Evolutionary conservation across 2,113 vertebrate species (phyloP), one percentile per base, ranked within the genome.

Genomic region (Promerops cafer): DNA sequence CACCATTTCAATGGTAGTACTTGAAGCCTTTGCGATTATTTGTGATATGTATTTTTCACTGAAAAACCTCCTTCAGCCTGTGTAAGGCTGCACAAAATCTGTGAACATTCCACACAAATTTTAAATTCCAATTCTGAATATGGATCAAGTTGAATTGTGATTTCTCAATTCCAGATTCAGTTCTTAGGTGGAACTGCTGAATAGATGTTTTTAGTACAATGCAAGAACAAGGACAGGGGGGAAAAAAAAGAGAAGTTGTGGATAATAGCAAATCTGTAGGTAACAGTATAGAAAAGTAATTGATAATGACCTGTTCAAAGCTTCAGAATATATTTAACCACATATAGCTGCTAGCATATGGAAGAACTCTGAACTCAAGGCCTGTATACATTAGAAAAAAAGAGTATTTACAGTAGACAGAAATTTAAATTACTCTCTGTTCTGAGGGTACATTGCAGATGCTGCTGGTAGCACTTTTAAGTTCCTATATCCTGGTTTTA

Each of bases 31-130:
- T 47, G 17, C 52, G 21, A 31, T 52, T 83, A 35, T 35, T 76
- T 42, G 12, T 16, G 42, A 22, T 45, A 22, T 0, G 0, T 53
- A 27, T 20, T 90, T 83, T 84, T 64, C 11, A 31, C 14, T 74
- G 33, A 9, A 44, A 59, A 76, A 6, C 7, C 10, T 35, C 15
- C 7, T 69, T n/a, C 11, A 53, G 31, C 19, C 12, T 63, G 0
- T 37, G 10, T 50, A 16, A 63, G 16, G 22, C 13, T 91, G 30
- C 12, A 17, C 9, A 35, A 13, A 13, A 20, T 70, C 31, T 64
- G 23, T 37, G 44, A 72, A 42, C 2, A 1, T 23, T 56, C 23
- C 39, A 18, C 15, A n/a, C 0, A 0, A 33, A 16, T 64, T 83
- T 79, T 45, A 56, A 27, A 17, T 59, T 64, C 5, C 19, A 69